Base-by-base conservation (phyloP, 1,140 invertebrate genomes). In the Megathymus violae region DNA sequence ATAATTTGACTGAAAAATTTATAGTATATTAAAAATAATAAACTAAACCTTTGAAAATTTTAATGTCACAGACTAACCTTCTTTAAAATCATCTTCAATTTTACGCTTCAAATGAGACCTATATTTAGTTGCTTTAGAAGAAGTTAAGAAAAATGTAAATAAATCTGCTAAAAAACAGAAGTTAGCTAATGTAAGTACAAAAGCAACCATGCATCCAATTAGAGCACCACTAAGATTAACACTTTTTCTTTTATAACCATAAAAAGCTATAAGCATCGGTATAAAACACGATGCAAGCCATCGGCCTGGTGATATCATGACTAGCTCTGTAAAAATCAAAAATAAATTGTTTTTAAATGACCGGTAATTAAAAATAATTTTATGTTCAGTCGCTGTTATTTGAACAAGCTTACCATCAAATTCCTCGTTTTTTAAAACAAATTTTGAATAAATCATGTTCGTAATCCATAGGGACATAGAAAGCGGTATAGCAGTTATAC, bases 121-220 rank as follows among this genome's bases (percentile, higher is more conserved):
- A 79, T 95, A 96, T 80, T 97, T 97, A 2, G 97, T 98, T 0
- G 95, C 96, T 80, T 94, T 95, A 1, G 97, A 97, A 9, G 95
- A 96, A 56, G 95, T 93, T 1, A 97, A 75, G 78, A 98, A 98
- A 83, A 98, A 98, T 1, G 93, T 89, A 11, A 97, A 84, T 14
- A 98, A 82, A 74, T 94, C 94, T 17, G 93, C 92, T 13, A 96
- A 81, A 82, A 97, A 98, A 69, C 94, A 93, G 74, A 95, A 95
- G 79, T 94, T 97, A 47, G 95, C 95, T 0, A 98, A 84, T 4
- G 96, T 96, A 31, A 98, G 81, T 11, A 97, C 87, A 76, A 98
- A 96, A 15, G 96, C 97, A 44, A 97, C 92, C 9, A 96, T 61
- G 15, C 96, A 85, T 9, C 95, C 96, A 67, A 96, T 83, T 4